Percentiles rank a stretch among this genome's conserved stretches.
Evolutionary conservation across 2,113 vertebrate species (phyloP).

Genomic region (Zootoca vivipara): DNA sequence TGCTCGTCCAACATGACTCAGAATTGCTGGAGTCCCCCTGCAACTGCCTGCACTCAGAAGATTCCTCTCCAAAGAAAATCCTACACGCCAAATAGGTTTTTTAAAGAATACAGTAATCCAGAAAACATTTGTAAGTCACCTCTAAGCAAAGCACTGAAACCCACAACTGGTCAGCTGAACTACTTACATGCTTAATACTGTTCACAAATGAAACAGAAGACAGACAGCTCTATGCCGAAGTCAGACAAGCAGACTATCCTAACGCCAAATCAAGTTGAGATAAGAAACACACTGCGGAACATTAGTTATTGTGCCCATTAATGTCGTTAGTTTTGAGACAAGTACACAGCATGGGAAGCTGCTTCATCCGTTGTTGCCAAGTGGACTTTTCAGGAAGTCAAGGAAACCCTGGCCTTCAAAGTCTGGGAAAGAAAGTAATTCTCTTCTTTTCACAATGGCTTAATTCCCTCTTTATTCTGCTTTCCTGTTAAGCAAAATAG

Average conservation of each 20-base stretch:
- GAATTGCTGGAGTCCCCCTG: not conserved
- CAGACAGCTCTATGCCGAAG: not conserved
- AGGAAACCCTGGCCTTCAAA: constrained; percentile 17
- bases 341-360: constrained; percentile 25
- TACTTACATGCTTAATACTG: not conserved
- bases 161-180: not conserved
- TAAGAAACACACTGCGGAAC: constrained; percentile 14
- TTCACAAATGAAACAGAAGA: not conserved
- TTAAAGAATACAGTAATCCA: not conserved
- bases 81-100: not conserved
- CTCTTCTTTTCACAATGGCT: constrained; percentile 27
- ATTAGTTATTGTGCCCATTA: constrained; percentile 16
- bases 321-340: constrained; percentile 26
- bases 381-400: constrained; percentile 26
- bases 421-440: constrained; percentile 12
- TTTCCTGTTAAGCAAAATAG: constrained; percentile 32
- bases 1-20: not conserved
- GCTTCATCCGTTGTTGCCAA: constrained; percentile 28
- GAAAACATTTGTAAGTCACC: not conserved
- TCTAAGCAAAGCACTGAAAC: not conserved
- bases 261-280: constrained; percentile 24
- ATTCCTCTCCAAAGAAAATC: not conserved
- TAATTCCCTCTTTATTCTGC: constrained; percentile 45
- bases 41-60: not conserved
- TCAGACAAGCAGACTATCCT: constrained; percentile 14